Evolutionary conservation across 2,113 vertebrate species (phyloP).

Genomic region (Montifringilla adamsi): DNA sequence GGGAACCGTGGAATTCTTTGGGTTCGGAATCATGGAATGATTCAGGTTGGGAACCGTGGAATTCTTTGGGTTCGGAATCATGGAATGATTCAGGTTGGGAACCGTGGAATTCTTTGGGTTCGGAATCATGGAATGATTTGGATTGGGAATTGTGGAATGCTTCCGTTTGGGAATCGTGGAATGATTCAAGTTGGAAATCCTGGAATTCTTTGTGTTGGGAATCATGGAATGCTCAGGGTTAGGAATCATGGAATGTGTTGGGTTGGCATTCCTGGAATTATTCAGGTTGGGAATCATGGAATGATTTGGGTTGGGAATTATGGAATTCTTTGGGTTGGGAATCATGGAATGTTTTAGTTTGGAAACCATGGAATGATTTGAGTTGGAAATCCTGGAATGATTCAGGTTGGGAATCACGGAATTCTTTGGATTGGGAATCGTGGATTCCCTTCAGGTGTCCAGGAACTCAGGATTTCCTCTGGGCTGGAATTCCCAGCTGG

Average conservation of each 20-base stretch:
- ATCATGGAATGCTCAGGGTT: accelerated
- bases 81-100: neutral
- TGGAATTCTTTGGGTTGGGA: too few relatives aligned
- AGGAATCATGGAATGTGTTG: neutral
- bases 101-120: neutral
- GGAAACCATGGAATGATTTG: too few relatives aligned
- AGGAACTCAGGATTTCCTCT: neutral
- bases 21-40: neutral
- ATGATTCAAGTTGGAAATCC: neutral
- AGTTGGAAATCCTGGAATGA: too few relatives aligned
- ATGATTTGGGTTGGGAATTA: too few relatives aligned
- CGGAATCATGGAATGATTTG: accelerated
- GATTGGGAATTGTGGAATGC: neutral
- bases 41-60: too few relatives aligned
- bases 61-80: too few relatives aligned
- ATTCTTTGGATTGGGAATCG: neutral
- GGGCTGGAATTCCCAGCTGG: neutral
- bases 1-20: accelerated
- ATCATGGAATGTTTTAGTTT: too few relatives aligned
- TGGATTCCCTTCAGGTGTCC: neutral
- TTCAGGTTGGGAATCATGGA: too few relatives aligned
- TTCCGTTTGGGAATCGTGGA: accelerated
- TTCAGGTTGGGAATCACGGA: neutral
- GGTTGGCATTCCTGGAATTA: too few relatives aligned
- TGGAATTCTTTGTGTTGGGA: neutral